Evolutionary conservation across 2,888 invertebrate genomes (phyloP).

Genomic region (Formica aserva): DNA sequence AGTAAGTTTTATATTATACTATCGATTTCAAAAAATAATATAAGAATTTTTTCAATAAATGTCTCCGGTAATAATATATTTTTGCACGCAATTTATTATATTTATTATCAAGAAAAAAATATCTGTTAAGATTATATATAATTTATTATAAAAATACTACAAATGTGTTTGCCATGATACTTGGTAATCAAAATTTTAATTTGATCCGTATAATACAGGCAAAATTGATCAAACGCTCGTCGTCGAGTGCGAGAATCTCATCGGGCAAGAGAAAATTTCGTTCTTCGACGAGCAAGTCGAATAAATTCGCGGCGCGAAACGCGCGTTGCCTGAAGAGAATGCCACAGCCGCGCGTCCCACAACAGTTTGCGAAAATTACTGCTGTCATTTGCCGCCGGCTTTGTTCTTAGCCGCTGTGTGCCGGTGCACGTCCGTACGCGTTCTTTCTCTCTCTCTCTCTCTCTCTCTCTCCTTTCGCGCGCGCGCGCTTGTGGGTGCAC

Average conservation of each 20-base stretch:
- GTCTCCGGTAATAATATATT: neutral
- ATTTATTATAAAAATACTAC: neutral
- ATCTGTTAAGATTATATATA: too few species aligned
- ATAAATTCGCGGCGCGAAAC: constrained; percentile 9
- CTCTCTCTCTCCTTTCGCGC: neutral
- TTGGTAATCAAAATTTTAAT: neutral
- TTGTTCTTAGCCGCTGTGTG: constrained; percentile 69
- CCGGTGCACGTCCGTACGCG: constrained; percentile 43
- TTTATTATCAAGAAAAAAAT: neutral
- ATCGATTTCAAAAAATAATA: neutral
- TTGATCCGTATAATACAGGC: neutral
- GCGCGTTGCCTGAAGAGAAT: constrained; percentile 51
- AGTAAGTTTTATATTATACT: neutral
- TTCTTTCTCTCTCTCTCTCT: neutral
- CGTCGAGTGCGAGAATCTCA: constrained; percentile 19
- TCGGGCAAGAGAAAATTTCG: constrained; percentile 24
- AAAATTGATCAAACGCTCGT: constrained; percentile 22
- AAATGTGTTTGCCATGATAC: neutral
- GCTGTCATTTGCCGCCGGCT: constrained; percentile 77
- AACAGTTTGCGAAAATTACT: constrained; percentile 76
- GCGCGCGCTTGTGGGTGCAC: constrained; percentile 37
- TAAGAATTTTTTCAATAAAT: neutral
- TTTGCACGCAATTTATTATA: neutral
- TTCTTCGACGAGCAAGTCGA: constrained; percentile 26
- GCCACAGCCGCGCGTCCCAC: constrained; percentile 70